Base-by-base conservation (phyloP, 2,113 vertebrate genomes). In the Cranoglanis bouderius region DNA sequence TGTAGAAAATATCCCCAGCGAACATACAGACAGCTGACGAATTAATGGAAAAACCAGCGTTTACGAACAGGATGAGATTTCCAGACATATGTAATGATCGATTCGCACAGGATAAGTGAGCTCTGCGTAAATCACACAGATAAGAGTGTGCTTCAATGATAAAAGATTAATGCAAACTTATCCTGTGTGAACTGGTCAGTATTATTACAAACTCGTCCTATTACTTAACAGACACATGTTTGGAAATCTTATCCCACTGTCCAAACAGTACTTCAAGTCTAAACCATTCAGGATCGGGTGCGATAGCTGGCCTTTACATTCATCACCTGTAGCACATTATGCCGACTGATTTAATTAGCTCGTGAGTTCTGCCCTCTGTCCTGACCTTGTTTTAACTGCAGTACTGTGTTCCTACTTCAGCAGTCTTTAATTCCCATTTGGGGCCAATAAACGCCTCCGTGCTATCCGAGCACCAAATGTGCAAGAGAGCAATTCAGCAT, bases 311-410 rank as follows among this genome's bases (percentile, higher is more conserved):
- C 70, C 43, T 81, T 70, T 82, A 29, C 43, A 46, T 24, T 63
- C 81, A 84, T 84, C 19, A n/a, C 51, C 81, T 75, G 51, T 61
- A 88, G 61, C 51, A 46, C 70, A 32, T 83, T 83, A 74, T 57
- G 63, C 59, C 61, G 2, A 59, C 67, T 87, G 88, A 89, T 89
- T 82, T 75, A 38, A 89, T 89, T 86, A 74, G 8, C 78, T 19
- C 2, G 29, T 84, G 51, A 80, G 59, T 29, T 80, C 32, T n/a
- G 46, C 46, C 83, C 72, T 85, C 43, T 80, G 51, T 46, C 80
- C 85, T 55, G 67, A 75, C 88, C 78, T 77, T 51, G 53, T 40
- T 75, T 89, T 74, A 87, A 83, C 65, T 55, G 67, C 32, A 35
- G 12, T 32, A n/a, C 49, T 77, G 29, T 38, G 72, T 55, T 67